Conservation (phyloP, 2,797 vertebrate species). For the Botia almorhae region DNA sequence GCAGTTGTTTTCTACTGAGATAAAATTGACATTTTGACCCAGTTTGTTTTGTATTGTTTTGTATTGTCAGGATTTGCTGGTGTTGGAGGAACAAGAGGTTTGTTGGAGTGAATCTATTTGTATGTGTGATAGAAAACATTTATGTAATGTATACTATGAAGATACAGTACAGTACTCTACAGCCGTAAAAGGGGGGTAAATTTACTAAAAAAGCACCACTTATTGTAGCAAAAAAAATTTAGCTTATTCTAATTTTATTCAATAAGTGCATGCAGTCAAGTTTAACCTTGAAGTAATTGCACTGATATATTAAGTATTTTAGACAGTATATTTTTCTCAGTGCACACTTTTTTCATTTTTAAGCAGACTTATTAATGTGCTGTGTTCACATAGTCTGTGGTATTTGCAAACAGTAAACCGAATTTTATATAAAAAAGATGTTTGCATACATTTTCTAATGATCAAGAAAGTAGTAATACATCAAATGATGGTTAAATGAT, state of each 20-base stretch:
- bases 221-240: too few species aligned
- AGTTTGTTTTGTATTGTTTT: constrained; percentile 54
- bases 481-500: too few species aligned
- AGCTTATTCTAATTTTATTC: too few species aligned
- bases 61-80: constrained; percentile 90
- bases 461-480: too few species aligned
- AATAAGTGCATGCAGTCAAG: too few species aligned
- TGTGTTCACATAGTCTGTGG: too few species aligned
- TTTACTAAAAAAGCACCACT: background rate
- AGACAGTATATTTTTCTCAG: background rate
- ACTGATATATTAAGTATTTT: too few species aligned
- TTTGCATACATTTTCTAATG: too few species aligned
- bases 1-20: background rate
- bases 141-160: background rate
- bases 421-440: too few species aligned
- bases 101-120: constrained; percentile 20
- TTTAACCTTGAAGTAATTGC: too few species aligned
- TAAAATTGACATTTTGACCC: constrained; percentile 23
- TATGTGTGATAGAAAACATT: constrained; percentile 6
- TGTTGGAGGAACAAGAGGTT: constrained; percentile 98
- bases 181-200: background rate
- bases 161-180: background rate
- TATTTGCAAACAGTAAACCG: too few species aligned
- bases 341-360: background rate
- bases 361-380: background rate